A percentile compares a stretch with the other conserved stretches of the same genome.
Conservation (phyloP, 2,797 vertebrate species). For the Clarias pachynema region DNA sequence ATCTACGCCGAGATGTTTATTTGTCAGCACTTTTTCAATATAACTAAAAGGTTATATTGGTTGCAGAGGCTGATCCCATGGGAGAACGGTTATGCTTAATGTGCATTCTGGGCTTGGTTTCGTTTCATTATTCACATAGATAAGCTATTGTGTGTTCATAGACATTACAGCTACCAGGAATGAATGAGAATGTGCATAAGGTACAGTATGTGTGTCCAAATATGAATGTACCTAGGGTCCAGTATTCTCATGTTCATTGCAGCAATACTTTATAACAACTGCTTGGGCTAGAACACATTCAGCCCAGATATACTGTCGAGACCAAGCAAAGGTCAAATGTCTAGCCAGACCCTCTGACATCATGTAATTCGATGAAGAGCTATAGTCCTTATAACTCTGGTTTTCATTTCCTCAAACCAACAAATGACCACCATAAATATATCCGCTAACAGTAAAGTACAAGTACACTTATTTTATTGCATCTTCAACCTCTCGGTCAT, state of each 20-base stretch:
- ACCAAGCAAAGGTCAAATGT: conserved; percentile 39
- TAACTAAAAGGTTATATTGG: conserved; percentile 42
- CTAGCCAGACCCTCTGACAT: conserved; percentile 41
- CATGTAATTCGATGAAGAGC: conserved; percentile 23
- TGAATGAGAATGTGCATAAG: background rate
- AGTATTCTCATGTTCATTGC: conserved; percentile 34
- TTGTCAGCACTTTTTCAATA: conserved; percentile 48
- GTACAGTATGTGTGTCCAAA: conserved; percentile 1
- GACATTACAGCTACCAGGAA: conserved; percentile 33
- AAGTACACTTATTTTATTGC: conserved; percentile 25
- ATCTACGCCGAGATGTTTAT: conserved; percentile 45
- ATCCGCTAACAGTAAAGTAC: conserved; percentile 6
- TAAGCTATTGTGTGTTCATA: conserved; percentile 23
- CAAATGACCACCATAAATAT: conserved; percentile 31
- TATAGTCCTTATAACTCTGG: conserved; percentile 18
- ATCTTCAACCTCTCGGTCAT: conserved; percentile 2
- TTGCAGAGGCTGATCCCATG: conserved; percentile 16
- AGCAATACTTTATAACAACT: conserved; percentile 19
- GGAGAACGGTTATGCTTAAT: conserved; percentile 38
- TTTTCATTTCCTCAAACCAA: conserved; percentile 35
- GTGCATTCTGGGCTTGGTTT: conserved; percentile 37
- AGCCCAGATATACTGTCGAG: conserved; percentile 7
- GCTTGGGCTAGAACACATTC: conserved; percentile 13
- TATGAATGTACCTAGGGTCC: conserved; percentile 10
- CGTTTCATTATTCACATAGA: conserved; percentile 22